A percentile compares a stretch with the other conserved stretches of the same genome.
Evolutionary conservation across 2,113 vertebrate species (phyloP).

Genomic region (Odocoileus virginianus): DNA sequence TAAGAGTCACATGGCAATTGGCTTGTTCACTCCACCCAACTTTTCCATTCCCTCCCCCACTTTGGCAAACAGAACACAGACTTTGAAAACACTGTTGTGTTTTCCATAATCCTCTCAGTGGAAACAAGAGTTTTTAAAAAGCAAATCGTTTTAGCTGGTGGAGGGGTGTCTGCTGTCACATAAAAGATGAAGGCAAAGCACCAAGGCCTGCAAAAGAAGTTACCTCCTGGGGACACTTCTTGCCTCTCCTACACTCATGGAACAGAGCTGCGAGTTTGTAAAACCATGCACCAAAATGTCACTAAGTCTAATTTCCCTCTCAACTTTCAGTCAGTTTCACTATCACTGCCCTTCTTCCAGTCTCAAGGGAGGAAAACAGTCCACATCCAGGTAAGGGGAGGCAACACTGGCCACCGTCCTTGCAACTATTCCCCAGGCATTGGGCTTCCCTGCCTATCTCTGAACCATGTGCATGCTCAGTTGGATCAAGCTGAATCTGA

Average conservation of each 20-base stretch:
- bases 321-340: background rate
- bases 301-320: background rate
- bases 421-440: background rate
- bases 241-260: background rate
- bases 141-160: background rate
- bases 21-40: background rate
- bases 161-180: background rate
- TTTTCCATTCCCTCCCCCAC: background rate
- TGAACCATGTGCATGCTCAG: too few relatives aligned
- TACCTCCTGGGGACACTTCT: background rate
- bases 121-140: background rate
- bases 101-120: background rate
- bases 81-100: background rate
- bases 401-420: background rate
- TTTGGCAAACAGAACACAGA: background rate
- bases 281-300: background rate
- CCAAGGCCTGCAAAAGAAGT: background rate
- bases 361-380: background rate
- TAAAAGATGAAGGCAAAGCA: background rate
- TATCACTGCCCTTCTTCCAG: background rate
- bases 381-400: background rate
- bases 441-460: background rate
- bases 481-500: background rate
- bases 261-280: background rate
- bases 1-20: constrained; percentile 56